A percentile compares a stretch with the other conserved stretches of the same genome.
phyloP scores from a whole-genome alignment of 53 echinoderm and acorn worm species.

The Mesocentrotus franciscanus region DNA sequence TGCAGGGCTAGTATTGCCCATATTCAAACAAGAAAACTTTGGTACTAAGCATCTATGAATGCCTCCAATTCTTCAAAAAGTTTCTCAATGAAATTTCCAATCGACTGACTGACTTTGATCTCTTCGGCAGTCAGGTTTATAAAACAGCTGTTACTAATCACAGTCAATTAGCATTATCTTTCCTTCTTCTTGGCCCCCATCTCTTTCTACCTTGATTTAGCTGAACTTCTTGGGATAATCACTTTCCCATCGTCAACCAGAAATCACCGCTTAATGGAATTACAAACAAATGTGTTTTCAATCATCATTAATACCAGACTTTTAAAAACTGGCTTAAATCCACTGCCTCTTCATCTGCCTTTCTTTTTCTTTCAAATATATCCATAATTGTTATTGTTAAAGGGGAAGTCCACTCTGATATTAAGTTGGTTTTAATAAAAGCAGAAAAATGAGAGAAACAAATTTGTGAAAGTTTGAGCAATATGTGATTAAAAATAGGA shows the following conservation, averaged over 20 bases:
- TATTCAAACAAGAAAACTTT: neutral
- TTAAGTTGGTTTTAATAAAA: too few relatives aligned
- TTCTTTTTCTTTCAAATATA: neutral
- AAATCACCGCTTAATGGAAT: slow-evolving; percentile 60
- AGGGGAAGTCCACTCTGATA: too few relatives aligned
- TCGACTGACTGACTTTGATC: slow-evolving; percentile 42
- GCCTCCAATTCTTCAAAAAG: slow-evolving; percentile 23
- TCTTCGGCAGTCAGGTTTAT: neutral
- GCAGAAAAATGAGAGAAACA: too few relatives aligned
- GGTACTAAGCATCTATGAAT: neutral
- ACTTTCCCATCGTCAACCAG: slow-evolving; percentile 40
- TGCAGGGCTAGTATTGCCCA: too few relatives aligned
- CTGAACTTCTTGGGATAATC: slow-evolving; percentile 36
- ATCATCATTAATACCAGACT: slow-evolving; percentile 57
- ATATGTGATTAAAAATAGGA: too few relatives aligned
- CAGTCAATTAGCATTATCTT: slow-evolving; percentile 59
- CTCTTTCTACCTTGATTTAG: slow-evolving; percentile 5
- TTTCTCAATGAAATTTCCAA: slow-evolving; percentile 62
- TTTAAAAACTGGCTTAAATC: neutral
- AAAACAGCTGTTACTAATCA: slow-evolving; percentile 61
- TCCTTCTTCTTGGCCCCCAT: slow-evolving; percentile 54
- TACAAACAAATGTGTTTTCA: slow-evolving; percentile 59
- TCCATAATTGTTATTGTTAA: neutral
- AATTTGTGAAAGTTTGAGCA: too few relatives aligned
- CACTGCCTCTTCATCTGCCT: neutral